phyloP scores from a whole-genome alignment of 2,888 invertebrate genomes.

The Charanyca ferruginea region DNA sequence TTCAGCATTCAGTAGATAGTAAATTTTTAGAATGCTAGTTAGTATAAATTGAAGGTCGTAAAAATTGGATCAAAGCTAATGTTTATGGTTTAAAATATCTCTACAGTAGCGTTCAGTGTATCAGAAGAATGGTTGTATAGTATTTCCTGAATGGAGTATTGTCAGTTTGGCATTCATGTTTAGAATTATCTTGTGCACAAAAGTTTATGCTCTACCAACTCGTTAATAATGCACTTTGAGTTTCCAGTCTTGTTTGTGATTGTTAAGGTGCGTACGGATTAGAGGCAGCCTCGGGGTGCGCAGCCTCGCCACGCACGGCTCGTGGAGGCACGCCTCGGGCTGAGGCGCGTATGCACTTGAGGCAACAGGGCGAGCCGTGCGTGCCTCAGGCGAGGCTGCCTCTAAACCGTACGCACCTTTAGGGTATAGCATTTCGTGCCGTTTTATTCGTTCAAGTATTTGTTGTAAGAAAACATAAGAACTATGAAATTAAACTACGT shows the following conservation, averaged over 20 bases:
- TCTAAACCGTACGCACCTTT: too few species aligned
- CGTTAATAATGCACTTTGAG: slow-evolving; percentile 86
- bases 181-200: slow-evolving; percentile 65
- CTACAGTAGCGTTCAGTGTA: slow-evolving; percentile 59
- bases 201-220: slow-evolving; percentile 72
- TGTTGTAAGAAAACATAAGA: slow-evolving; percentile 12
- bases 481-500: not conserved
- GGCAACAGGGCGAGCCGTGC: too few species aligned
- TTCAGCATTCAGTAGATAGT: slow-evolving; percentile 89
- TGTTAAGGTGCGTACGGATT: too few species aligned
- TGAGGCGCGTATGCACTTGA: too few species aligned
- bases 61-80: slow-evolving; percentile 72
- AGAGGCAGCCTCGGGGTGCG: too few species aligned
- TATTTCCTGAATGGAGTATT: slow-evolving; percentile 66
- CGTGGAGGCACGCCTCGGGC: too few species aligned
- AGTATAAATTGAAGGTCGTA: slow-evolving; percentile 87
- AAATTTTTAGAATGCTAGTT: slow-evolving; percentile 91
- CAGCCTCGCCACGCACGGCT: too few species aligned
- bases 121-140: slow-evolving; percentile 64
- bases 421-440: slow-evolving; percentile 63
- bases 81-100: slow-evolving; percentile 53
- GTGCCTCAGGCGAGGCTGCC: too few species aligned
- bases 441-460: slow-evolving; percentile 32
- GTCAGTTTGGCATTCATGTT: slow-evolving; percentile 64
- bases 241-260: slow-evolving; percentile 58